A percentile compares a stretch with the other conserved stretches of the same genome.
Conservation (phyloP, 2,888 invertebrate genomes). For the Oscheius myriophilus region DNA sequence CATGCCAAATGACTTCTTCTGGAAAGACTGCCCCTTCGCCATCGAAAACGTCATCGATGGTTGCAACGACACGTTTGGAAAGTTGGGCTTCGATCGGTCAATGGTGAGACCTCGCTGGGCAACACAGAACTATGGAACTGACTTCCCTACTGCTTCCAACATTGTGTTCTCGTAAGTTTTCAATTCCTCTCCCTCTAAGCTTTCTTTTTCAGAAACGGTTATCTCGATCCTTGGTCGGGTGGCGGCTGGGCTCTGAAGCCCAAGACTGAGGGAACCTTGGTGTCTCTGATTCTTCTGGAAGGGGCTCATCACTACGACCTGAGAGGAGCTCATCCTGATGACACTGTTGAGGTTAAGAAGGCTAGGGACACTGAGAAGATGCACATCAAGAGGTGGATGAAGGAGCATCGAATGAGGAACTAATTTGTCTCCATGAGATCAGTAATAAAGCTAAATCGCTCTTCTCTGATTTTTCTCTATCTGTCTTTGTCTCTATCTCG, state of each 20-base stretch:
- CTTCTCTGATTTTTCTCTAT: no score
- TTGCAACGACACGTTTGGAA: slow-evolving; percentile 77
- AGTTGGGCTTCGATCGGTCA: slow-evolving; percentile 73
- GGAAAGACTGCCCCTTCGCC: slow-evolving; percentile 61
- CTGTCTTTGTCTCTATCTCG: no score
- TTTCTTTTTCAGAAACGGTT: slow-evolving; percentile 73
- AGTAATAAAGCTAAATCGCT: no score
- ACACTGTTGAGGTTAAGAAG: slow-evolving; percentile 71
- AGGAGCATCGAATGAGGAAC: slow-evolving; percentile 37
- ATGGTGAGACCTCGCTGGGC: slow-evolving; percentile 79
- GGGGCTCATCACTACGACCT: slow-evolving; percentile 75
- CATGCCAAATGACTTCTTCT: slow-evolving; percentile 66
- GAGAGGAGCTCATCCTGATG: slow-evolving; percentile 71
- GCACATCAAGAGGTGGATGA: slow-evolving; percentile 59
- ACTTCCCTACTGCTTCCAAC: slow-evolving; percentile 76
- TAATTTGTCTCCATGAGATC: no score
- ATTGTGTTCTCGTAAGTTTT: slow-evolving; percentile 75
- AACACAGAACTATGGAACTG: slow-evolving; percentile 81
- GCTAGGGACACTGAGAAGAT: slow-evolving; percentile 56
- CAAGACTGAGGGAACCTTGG: slow-evolving; percentile 60
- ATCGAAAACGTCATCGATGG: slow-evolving; percentile 71
- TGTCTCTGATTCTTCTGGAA: slow-evolving; percentile 71
- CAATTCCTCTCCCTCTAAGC: neutral
- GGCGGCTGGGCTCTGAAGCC: slow-evolving; percentile 70
- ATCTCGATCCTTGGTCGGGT: slow-evolving; percentile 74